Evolutionary conservation across 2,113 vertebrate species (phyloP), one percentile per base, ranked within the genome.

Genomic region (Meriones unguiculatus): DNA sequence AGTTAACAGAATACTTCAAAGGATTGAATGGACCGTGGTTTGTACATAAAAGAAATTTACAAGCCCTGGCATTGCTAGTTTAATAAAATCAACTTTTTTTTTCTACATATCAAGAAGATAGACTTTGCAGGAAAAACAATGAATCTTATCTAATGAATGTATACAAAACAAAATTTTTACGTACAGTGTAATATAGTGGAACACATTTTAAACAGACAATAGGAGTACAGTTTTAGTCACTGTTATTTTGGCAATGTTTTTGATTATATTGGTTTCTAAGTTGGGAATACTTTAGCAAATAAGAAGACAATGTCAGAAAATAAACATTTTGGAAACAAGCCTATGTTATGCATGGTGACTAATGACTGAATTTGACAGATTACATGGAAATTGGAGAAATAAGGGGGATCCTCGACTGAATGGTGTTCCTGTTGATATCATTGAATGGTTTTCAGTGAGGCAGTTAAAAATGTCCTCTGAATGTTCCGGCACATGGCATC

Each of bases 71-170:
- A 81, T 90, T 77, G 15, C 30, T 9, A 62, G 22, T 2, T 11
- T 89, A 95, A 94, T 86, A 52, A 94, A 81, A 38, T 54, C 14
- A 86, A 70, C 52, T 78, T 80, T 96, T 86, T 86, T 38, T 67
- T 81, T 38, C 4, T 67, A 14, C 67, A n/a, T 65, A 92, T 89
- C 2, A 80, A 62, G 5, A 73, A 78, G 54, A 15, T 87, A 9
- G 7, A 87, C 12, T 75, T 87, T 54, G 9, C 25, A 73, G 50
- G 85, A 62, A 87, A 4, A 64, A 70, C 1, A 64, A 75, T 87
- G 54, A 87, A 62, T 28, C 17, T 0, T 81, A 25, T 76, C 4
- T 75, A 95, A 78, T 69, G 87, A 75, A 87, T 50, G 70, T 86
- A 5, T 30, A 59, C 14, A 91, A 89, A 88, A 11, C 4, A 93